A percentile compares a stretch with the other conserved stretches of the same genome.
These are phyloP conservation scores for Stegodyphus dumicola DNA, from an alignment of 1,140 invertebrate genomes.

Conservation along the genomic window DNA sequence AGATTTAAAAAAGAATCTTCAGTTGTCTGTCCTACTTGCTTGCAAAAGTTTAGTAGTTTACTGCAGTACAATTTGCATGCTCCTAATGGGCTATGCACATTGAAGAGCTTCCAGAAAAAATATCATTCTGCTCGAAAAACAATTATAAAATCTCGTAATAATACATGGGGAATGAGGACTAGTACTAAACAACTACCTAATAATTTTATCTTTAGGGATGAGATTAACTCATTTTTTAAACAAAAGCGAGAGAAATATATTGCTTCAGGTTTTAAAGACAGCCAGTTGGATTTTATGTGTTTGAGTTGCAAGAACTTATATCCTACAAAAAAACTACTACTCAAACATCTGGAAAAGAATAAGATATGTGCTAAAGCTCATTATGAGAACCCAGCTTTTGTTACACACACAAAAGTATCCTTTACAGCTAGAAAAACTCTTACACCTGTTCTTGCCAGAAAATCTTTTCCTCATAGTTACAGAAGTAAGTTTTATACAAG, in stretches of 20 bases:
- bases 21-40: constrained; percentile 10
- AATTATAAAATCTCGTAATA: neutral
- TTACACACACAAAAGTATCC: neutral
- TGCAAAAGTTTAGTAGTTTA: neutral
- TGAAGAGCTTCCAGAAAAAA: neutral
- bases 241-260: neutral
- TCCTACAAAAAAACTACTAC: constrained; percentile 12
- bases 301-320: constrained; percentile 25
- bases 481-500: neutral
- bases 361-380: constrained; percentile 10
- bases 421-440: constrained; percentile 28
- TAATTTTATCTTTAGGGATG: neutral
- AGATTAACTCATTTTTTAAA: neutral
- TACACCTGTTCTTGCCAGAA: constrained; percentile 26
- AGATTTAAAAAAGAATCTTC: too few species aligned
- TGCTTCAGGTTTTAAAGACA: too few species aligned
- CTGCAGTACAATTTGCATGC: constrained; percentile 3
- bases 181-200: neutral
- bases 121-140: constrained; percentile 26
- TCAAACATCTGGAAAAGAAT: constrained; percentile 22
- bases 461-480: constrained; percentile 25
- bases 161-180: neutral
- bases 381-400: constrained; percentile 5
- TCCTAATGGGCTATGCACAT: constrained; percentile 2
- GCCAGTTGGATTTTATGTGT: neutral